These are phyloP conservation scores for Acleris emargana DNA, from an alignment of 2,888 invertebrate species.

Conservation along the genomic window DNA sequence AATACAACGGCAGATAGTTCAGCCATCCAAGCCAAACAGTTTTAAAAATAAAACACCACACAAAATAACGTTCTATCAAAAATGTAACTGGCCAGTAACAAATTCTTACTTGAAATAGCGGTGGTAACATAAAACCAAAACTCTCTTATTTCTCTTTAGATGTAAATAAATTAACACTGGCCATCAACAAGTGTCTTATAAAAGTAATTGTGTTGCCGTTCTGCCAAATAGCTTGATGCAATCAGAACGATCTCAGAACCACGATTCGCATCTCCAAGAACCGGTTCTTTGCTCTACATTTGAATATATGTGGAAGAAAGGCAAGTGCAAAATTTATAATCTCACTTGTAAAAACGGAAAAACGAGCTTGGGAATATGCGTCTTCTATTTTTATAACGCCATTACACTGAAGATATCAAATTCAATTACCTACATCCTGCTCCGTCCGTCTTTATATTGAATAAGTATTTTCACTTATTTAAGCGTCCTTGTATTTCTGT, in stretches of 20 bases:
- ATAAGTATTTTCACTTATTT: too few relatives aligned
- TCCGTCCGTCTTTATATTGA: too few relatives aligned
- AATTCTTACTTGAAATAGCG: too few relatives aligned
- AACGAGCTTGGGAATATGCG: too few relatives aligned
- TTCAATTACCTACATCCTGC: too few relatives aligned
- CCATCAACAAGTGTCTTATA: neutral
- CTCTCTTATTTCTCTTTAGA: too few relatives aligned
- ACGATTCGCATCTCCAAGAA: neutral
- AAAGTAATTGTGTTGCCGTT: conserved; percentile 11
- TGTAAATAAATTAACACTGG: conserved; percentile 2
- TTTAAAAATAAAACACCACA: neutral
- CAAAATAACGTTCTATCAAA: too few relatives aligned
- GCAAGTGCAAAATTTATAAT: conserved; percentile 2
- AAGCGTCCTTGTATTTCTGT: too few relatives aligned
- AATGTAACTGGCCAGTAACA: too few relatives aligned
- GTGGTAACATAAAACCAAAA: too few relatives aligned
- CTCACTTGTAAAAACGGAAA: neutral
- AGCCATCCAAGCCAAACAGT: conserved; percentile 6
- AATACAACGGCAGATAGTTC: conserved; percentile 15
- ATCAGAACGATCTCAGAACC: conserved; percentile 13
- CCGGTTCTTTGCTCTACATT: conserved; percentile 3
- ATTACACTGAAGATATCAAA: too few relatives aligned
- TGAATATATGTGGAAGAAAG: neutral
- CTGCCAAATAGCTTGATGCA: conserved; percentile 10
- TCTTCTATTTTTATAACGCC: too few relatives aligned